A percentile compares a stretch with the other conserved stretches of the same genome.
Conservation (phyloP, 2,797 vertebrate genomes). For the Megaceryle alcyon region DNA sequence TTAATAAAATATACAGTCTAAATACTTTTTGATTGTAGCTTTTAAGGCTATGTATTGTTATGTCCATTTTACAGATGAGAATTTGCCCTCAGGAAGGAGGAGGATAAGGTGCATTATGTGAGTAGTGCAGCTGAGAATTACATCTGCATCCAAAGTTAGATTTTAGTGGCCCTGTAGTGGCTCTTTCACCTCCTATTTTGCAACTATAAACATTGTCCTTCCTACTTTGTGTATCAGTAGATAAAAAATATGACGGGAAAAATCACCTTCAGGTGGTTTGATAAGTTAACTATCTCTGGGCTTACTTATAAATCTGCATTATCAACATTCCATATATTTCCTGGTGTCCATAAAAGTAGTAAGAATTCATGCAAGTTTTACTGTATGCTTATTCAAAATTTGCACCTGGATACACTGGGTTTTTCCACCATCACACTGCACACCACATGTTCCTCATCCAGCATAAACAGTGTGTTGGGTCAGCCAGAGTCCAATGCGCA, state of each 20-base stretch:
- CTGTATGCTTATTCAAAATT: conserved; percentile 28
- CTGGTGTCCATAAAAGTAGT: background rate
- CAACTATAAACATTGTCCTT: background rate
- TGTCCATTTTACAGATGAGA: background rate
- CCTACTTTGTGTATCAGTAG: background rate
- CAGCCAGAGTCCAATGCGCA: conserved; percentile 63
- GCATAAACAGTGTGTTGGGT: conserved; percentile 42
- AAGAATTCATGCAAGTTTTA: background rate
- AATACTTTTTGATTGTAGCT: background rate
- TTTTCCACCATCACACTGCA: conserved; percentile 45
- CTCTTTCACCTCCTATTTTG: background rate
- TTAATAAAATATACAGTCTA: background rate
- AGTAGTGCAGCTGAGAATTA: background rate
- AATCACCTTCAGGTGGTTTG: background rate
- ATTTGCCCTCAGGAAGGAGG: background rate
- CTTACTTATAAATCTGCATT: background rate
- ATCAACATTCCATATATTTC: background rate
- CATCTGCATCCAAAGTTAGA: background rate
- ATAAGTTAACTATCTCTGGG: background rate
- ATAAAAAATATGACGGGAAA: background rate
- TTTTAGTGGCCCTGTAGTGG: background rate
- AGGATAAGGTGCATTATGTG: background rate
- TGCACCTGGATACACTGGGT: conserved; percentile 53
- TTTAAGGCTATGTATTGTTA: background rate
- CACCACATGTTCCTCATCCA: conserved; percentile 62